Percentiles rank a stretch among this genome's conserved stretches.
phyloP scores from a whole-genome alignment of 2,113 vertebrate genomes.

The Hippoglossus stenolepis region DNA sequence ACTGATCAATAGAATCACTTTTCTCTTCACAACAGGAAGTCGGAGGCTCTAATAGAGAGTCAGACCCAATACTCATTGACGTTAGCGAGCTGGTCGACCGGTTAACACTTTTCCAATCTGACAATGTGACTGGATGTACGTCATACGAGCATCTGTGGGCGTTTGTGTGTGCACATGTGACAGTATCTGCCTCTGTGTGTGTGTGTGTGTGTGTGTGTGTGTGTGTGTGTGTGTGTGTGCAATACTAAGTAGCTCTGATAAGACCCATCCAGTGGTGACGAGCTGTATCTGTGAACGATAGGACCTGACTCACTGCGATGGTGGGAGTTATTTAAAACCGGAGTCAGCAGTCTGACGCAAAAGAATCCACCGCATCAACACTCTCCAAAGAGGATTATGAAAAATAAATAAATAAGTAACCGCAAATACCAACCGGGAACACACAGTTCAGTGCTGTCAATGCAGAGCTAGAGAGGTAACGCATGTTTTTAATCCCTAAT shows the following conservation, averaged over 20 bases:
- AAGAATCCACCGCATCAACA: constrained; percentile 64
- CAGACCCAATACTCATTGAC: constrained; percentile 19
- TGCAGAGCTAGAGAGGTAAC: constrained; percentile 4
- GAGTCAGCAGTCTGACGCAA: constrained; percentile 75
- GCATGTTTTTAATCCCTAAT: constrained; percentile 44
- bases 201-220: not conserved
- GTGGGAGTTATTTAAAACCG: constrained; percentile 81
- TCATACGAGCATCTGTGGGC: constrained; percentile 41
- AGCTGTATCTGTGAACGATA: constrained; percentile 60
- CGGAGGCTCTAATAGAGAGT: not conserved
- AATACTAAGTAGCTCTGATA: constrained; percentile 44
- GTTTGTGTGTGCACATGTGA: constrained; percentile 14
- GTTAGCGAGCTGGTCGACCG: not conserved
- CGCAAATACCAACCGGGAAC: constrained; percentile 52
- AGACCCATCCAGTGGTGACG: constrained; percentile 65
- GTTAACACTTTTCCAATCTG: constrained; percentile 18
- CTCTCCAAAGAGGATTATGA: constrained; percentile 71
- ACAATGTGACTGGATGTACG: constrained; percentile 44
- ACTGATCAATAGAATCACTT: not conserved
- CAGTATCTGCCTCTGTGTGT: constrained; percentile 7
- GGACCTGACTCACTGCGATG: constrained; percentile 76
- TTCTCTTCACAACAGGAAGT: constrained; percentile 2
- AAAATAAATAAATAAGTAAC: constrained; percentile 65
- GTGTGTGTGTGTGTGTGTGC: constrained; percentile 6
- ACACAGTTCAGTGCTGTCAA: constrained; percentile 24